Percentiles rank a stretch among this genome's conserved stretches.
These are phyloP conservation scores for Cebus imitator DNA, from an alignment of 2,113 vertebrate genomes.

Conservation along the genomic window DNA sequence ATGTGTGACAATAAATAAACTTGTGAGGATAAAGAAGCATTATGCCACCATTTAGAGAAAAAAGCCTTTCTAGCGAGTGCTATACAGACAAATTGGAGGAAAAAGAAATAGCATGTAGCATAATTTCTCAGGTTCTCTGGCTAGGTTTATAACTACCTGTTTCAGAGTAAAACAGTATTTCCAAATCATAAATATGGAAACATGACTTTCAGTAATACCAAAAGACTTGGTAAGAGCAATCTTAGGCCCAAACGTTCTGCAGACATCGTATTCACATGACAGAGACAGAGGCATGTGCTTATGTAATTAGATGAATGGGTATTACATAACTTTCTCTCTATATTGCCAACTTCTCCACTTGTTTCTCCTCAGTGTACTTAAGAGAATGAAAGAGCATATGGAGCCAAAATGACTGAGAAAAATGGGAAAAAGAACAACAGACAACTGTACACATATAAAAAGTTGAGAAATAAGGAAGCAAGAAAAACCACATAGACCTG, in stretches of 20 bases:
- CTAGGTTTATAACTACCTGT: not conserved
- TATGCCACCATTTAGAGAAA: not conserved
- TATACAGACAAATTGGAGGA: not conserved
- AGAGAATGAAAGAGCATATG: not conserved
- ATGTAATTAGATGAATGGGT: slow-evolving; percentile 39
- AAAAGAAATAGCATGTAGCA: not conserved
- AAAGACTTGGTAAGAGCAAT: not conserved
- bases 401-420: not conserved
- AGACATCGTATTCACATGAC: not conserved
- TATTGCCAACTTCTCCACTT: not conserved
- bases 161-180: not conserved
- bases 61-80: not conserved
- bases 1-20: not conserved
- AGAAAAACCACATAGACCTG: not conserved
- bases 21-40: slow-evolving; percentile 20
- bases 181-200: not conserved
- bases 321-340: slow-evolving; percentile 37
- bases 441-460: not conserved
- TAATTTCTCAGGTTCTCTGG: not conserved
- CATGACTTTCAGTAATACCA: not conserved
- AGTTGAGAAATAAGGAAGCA: not conserved
- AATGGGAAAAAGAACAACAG: not conserved
- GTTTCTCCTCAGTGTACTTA: not conserved
- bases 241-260: not conserved
- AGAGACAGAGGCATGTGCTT: not conserved